These are phyloP conservation scores for Acomys russatus DNA, from an alignment of 2,797 vertebrate species.

Conservation along the genomic window DNA sequence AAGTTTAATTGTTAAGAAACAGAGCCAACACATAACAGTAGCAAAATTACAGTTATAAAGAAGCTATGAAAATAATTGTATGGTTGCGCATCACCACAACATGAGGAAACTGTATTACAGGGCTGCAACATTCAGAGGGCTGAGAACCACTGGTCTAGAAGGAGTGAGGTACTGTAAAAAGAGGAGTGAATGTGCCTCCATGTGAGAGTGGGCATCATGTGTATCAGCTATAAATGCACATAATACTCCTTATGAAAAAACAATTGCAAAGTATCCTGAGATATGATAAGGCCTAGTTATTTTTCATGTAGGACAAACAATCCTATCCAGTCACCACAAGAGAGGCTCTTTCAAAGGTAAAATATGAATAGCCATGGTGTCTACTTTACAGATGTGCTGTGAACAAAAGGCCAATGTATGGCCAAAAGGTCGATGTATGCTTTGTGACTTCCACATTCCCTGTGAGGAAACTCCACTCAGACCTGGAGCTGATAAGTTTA, in stretches of 20 bases:
- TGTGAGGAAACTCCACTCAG: not conserved
- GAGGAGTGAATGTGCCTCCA: not conserved
- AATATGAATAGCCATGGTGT: not conserved
- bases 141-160: not conserved
- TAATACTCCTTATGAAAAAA: conserved; percentile 72
- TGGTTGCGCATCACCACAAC: not conserved
- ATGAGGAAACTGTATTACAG: not conserved
- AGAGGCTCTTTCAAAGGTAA: conserved; percentile 43
- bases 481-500: not conserved
- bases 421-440: not conserved
- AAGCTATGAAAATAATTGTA: not conserved
- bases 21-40: not conserved
- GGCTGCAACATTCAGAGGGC: not conserved
- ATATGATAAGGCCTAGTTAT: not conserved
- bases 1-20: no score
- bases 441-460: conserved; percentile 79
- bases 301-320: not conserved
- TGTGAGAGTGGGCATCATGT: not conserved
- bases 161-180: not conserved
- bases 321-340: not conserved
- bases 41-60: not conserved
- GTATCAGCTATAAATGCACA: conserved; percentile 80
- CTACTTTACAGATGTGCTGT: not conserved
- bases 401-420: not conserved
- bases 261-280: not conserved